Conservation (phyloP, 1,140 invertebrate genomes). For the Drosophila neocordata region DNA sequence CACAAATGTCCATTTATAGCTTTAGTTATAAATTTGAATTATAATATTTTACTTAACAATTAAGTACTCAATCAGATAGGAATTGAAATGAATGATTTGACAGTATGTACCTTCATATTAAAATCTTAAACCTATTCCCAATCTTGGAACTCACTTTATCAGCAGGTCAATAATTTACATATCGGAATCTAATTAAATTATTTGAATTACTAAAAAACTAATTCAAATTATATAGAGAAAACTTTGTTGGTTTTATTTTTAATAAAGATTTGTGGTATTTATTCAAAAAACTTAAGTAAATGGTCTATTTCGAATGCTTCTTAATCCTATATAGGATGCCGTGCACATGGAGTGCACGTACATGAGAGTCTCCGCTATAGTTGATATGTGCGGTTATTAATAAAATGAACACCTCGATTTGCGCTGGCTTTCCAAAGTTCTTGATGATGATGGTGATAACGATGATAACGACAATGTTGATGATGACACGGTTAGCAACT, state of each 20-base stretch:
- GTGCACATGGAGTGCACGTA: conserved; percentile 50
- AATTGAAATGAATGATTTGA: too few relatives aligned
- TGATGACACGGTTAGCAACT: conserved; percentile 49
- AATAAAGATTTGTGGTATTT: conserved; percentile 18
- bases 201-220: too few relatives aligned
- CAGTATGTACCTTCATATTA: too few relatives aligned
- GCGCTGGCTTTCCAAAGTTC: conserved; percentile 52
- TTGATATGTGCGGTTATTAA: conserved; percentile 57
- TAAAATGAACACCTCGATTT: conserved; percentile 72
- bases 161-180: too few relatives aligned
- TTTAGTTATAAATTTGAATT: too few relatives aligned
- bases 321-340: conserved; percentile 64
- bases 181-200: too few relatives aligned
- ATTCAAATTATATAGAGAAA: too few relatives aligned
- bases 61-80: too few relatives aligned
- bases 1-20: too few relatives aligned
- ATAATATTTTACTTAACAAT: too few relatives aligned
- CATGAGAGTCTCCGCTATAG: conserved; percentile 53
- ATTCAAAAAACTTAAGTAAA: conserved; percentile 37
- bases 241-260: background rate
- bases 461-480: conserved; percentile 7
- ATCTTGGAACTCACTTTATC: too few relatives aligned
- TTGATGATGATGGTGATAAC: background rate
- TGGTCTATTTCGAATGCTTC: conserved; percentile 51
- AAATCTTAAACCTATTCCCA: too few relatives aligned